phyloP scores from a whole-genome alignment of 2,797 vertebrate species.

The Lacerta agilis region DNA sequence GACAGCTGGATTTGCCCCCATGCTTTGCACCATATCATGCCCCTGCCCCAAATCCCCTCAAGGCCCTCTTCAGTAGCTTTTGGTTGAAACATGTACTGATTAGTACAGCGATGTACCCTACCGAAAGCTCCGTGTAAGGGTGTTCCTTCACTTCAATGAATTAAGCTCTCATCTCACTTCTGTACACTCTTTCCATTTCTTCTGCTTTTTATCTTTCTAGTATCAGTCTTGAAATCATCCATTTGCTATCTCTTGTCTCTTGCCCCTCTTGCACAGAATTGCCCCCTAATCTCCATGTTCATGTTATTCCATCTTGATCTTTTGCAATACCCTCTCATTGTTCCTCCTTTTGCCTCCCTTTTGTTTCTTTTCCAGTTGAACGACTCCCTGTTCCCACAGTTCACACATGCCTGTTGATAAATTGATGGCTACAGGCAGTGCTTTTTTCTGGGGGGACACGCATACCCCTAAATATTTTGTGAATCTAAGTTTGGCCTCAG shows the following conservation, averaged over 20 bases:
- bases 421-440: not conserved
- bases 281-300: not conserved
- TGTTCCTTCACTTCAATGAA: not conserved
- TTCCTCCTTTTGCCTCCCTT: not conserved
- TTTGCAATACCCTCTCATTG: not conserved
- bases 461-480: no score
- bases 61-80: not conserved
- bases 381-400: not conserved
- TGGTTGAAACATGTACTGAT: not conserved
- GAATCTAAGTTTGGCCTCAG: no score
- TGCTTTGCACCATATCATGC: not conserved
- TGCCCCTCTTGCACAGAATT: not conserved
- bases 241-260: not conserved
- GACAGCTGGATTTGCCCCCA: not conserved
- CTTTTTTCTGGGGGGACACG: no score
- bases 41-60: no score
- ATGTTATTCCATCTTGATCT: not conserved
- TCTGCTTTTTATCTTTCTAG: not conserved
- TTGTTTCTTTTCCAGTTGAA: not conserved
- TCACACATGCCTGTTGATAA: not conserved
- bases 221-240: not conserved
- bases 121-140: not conserved
- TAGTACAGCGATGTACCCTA: not conserved
- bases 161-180: not conserved
- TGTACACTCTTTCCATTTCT: not conserved